Evolutionary conservation across 2,888 invertebrate species (phyloP).

Genomic region (Bimastos eiseni): DNA sequence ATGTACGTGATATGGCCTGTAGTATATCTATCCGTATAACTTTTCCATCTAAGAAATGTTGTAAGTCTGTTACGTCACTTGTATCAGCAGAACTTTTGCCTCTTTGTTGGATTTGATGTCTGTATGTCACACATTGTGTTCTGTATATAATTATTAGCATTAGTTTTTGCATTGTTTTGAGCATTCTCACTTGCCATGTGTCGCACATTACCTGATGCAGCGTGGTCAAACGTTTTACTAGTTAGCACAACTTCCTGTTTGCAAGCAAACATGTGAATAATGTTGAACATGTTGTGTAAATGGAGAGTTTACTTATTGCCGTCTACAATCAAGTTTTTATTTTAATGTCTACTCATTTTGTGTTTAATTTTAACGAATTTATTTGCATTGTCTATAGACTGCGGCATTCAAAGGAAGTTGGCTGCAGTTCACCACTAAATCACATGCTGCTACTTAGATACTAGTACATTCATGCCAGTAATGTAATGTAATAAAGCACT

Average conservation of each 20-base stretch:
- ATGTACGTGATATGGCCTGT: too few relatives aligned
- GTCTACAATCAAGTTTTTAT: slow-evolving; percentile 9
- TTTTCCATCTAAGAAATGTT: too few relatives aligned
- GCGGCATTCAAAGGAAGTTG: not conserved
- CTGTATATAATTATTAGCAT: too few relatives aligned
- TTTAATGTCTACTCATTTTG: slow-evolving; percentile 1
- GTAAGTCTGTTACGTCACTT: too few relatives aligned
- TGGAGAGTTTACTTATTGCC: not conserved
- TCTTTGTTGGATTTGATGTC: too few relatives aligned
- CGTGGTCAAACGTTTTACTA: not conserved
- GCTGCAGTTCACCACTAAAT: too few relatives aligned
- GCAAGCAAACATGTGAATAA: not conserved
- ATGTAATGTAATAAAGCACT: too few relatives aligned
- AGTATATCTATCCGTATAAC: too few relatives aligned
- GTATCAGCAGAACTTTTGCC: too few relatives aligned
- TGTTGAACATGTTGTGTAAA: not conserved
- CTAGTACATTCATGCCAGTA: not conserved
- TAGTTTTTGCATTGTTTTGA: not conserved
- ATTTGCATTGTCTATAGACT: not conserved
- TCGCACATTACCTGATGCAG: not conserved
- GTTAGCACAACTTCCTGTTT: not conserved
- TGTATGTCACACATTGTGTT: too few relatives aligned
- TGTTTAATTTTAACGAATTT: not conserved
- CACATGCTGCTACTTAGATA: too few relatives aligned
- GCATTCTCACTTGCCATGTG: not conserved